Base-by-base conservation (phyloP, 2,888 invertebrate species). In the Mongoloraphidia duomilia region DNA sequence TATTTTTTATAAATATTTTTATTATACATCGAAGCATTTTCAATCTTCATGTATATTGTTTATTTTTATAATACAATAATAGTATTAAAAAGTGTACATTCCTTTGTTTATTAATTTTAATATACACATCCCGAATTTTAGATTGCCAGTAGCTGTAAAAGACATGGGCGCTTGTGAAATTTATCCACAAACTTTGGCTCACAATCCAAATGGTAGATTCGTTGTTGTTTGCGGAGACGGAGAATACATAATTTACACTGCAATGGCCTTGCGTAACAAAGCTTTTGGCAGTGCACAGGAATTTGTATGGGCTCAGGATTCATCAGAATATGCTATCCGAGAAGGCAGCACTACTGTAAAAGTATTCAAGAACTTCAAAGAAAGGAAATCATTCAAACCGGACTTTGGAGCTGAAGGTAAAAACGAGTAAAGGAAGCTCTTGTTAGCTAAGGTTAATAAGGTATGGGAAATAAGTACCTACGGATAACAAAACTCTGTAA, bases 151-250 rank as follows among this genome's bases (percentile, higher is more conserved):
- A 1, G 87, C 88, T 3, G 89, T 96, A 0, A 98, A 98, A 66
- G 98, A 98, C 63, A 94, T 98, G 91, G 98, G 98, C 2, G 91
- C 94, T 8, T 98, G 97, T 65, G 98, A 98, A 70, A 95, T 98
- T 54, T 98, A 97, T 66, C 98, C 98, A 0, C 98, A 99, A 65
- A 95, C 92, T 0, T 91, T 98, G 54, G 88, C 90, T 34, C 98
- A 98, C 67, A 98, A 97, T 70, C 95, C 97, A 0, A 98, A 99
- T 66, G 98, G 98, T 12, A 74, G 81, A 57, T 84, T 84, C 69
- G 83, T 90, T 5, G 97, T 96, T 0, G 97, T 97, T 2, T 98
- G 98, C 63, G 98, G 98, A 2, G 98, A 99, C 67, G 98, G 98
- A 11, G 98, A 99, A 66, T 99, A 96, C 67, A 98, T 99, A 44